These are phyloP conservation scores for Pitangus sulphuratus DNA, from an alignment of 2,797 vertebrate genomes.

Conservation along the genomic window DNA sequence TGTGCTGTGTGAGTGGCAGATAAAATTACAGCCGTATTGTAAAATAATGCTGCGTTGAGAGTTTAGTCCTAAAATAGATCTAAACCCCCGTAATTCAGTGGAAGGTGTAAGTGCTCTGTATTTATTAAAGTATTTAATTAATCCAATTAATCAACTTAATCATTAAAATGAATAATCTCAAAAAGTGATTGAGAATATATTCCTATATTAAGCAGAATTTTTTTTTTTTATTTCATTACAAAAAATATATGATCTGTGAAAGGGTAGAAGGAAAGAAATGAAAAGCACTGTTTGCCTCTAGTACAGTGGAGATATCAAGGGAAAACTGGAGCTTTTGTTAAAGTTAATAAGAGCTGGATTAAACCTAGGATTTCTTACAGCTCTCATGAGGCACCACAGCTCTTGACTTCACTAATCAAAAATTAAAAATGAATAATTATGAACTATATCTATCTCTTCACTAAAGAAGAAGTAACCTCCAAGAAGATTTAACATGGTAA, in stretches of 20 bases:
- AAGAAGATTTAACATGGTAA: neutral
- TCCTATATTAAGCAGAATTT: neutral
- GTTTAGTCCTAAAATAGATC: neutral
- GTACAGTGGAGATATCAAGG: neutral
- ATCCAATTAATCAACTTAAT: neutral
- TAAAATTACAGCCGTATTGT: neutral
- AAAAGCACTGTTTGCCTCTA: neutral
- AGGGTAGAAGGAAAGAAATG: neutral
- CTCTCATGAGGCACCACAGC: neutral
- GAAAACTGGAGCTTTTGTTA: slow-evolving; percentile 5
- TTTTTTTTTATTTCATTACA: neutral
- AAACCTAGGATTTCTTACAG: neutral
- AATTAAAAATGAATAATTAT: slow-evolving; percentile 14
- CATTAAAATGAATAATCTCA: neutral
- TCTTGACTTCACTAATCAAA: slow-evolving; percentile 8
- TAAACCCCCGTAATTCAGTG: neutral
- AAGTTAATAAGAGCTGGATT: slow-evolving; percentile 7
- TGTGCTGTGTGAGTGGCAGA: neutral
- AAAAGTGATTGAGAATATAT: neutral
- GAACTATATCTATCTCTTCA: neutral
- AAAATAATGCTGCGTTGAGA: neutral
- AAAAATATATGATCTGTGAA: neutral
- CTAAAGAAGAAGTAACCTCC: neutral
- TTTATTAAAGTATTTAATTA: neutral
- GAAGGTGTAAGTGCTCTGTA: neutral